Evolutionary conservation across 2,797 vertebrate species (phyloP).

Genomic region (Crypturellus tataupa): DNA sequence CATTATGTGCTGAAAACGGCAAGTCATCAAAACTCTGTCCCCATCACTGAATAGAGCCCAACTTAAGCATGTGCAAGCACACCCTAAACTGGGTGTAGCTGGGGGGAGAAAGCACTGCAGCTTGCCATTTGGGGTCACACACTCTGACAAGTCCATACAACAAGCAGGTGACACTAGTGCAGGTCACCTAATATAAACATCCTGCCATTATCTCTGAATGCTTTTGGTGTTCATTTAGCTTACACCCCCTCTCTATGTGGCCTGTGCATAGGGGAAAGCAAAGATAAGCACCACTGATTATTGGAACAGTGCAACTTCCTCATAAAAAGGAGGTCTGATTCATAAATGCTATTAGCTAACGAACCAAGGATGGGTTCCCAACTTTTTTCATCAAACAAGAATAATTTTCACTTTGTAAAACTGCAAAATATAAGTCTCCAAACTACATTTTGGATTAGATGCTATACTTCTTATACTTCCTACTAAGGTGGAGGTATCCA

Average conservation of each 20-base stretch:
- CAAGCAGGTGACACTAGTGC: background rate
- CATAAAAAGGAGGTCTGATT: background rate
- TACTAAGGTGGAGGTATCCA: background rate
- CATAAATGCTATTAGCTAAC: background rate
- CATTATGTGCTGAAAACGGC: rapidly evolving
- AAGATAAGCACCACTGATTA: background rate
- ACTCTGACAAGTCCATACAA: too few relatives aligned
- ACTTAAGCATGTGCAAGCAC: background rate
- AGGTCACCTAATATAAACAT: background rate
- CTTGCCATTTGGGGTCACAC: background rate
- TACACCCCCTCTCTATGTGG: background rate
- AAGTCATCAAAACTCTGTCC: background rate
- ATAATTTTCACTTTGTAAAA: background rate
- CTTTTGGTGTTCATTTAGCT: background rate
- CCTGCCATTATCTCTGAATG: background rate
- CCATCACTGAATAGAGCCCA: background rate
- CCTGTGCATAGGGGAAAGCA: background rate
- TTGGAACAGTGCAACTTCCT: background rate
- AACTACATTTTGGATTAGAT: background rate
- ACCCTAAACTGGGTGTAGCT: background rate
- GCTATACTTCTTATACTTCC: background rate
- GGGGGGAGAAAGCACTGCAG: background rate
- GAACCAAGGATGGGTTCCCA: background rate
- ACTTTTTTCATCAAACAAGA: background rate
- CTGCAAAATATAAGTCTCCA: background rate